Conservation (phyloP, 2,888 invertebrate genomes). For the Pachymerium ferrugineum region DNA sequence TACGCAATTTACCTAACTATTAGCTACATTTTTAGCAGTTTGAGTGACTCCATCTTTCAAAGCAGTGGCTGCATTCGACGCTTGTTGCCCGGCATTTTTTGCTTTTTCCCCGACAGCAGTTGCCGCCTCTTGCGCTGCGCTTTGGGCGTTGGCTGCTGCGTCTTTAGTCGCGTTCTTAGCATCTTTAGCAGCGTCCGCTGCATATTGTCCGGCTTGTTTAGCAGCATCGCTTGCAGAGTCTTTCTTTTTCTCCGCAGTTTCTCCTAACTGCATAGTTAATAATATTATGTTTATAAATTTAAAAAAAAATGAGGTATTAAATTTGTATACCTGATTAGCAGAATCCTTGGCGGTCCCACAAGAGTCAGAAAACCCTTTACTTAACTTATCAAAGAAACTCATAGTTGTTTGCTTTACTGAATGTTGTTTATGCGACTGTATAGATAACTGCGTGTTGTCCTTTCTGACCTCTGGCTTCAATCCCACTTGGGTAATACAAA, state of each 20-base stretch:
- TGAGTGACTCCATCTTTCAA: neutral
- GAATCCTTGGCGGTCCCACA: neutral
- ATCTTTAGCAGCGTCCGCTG: neutral
- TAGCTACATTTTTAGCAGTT: neutral
- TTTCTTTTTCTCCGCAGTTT: neutral
- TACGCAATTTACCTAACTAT: neutral
- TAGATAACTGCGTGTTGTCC: neutral
- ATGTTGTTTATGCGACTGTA: neutral
- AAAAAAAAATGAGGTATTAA: neutral
- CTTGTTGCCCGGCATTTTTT: neutral
- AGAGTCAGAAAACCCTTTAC: neutral
- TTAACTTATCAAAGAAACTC: constrained; percentile 27
- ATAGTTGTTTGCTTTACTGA: neutral
- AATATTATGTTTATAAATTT: neutral
- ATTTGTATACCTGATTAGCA: neutral
- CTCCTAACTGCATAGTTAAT: neutral
- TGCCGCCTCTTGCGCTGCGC: neutral
- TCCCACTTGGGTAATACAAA: neutral
- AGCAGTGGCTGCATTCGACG: neutral
- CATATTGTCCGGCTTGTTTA: neutral
- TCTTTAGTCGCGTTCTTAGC: neutral
- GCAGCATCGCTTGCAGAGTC: neutral
- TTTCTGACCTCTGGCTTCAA: neutral
- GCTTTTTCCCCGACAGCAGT: neutral
- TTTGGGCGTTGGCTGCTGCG: neutral